These are phyloP conservation scores for Gerris buenoi DNA, from an alignment of 1,140 invertebrate species.

Conservation along the genomic window DNA sequence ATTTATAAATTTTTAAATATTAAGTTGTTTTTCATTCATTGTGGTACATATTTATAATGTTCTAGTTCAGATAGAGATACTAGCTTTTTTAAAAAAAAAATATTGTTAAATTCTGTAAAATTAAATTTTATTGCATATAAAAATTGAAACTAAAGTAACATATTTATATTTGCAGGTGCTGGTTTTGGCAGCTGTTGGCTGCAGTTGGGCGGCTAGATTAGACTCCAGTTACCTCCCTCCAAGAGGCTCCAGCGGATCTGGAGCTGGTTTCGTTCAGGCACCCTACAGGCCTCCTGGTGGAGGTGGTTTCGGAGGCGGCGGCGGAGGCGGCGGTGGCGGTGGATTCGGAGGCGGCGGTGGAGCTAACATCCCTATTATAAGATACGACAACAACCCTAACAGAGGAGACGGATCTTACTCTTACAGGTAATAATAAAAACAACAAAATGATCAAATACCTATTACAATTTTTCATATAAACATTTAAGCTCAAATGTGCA, in stretches of 20 bases:
- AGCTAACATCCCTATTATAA: constrained; percentile 1
- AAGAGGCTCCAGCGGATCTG: constrained; percentile 14
- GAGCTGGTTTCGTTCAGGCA: background rate
- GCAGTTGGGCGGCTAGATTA: constrained; percentile 31
- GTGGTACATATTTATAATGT: too few relatives aligned
- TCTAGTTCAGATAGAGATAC: too few relatives aligned
- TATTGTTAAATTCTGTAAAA: too few relatives aligned
- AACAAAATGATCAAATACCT: too few relatives aligned
- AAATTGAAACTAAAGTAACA: too few relatives aligned
- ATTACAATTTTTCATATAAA: too few relatives aligned
- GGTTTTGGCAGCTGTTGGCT: background rate
- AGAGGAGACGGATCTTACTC: constrained; percentile 13
- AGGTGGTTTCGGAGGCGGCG: background rate
- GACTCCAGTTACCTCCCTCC: constrained; percentile 46
- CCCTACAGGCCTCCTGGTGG: constrained; percentile 3
- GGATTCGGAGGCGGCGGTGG: background rate
- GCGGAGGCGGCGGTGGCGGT: background rate
- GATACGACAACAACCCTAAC: constrained; percentile 13
- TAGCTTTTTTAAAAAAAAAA: too few relatives aligned
- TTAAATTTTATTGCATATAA: too few relatives aligned
- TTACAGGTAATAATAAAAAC: constrained; percentile 30
- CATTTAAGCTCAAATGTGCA: too few relatives aligned
- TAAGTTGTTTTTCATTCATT: too few relatives aligned
- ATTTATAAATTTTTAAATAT: too few relatives aligned
- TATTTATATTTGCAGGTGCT: background rate